Base-by-base conservation (phyloP, 2,113 vertebrate genomes). In the Scopus umbretta region DNA sequence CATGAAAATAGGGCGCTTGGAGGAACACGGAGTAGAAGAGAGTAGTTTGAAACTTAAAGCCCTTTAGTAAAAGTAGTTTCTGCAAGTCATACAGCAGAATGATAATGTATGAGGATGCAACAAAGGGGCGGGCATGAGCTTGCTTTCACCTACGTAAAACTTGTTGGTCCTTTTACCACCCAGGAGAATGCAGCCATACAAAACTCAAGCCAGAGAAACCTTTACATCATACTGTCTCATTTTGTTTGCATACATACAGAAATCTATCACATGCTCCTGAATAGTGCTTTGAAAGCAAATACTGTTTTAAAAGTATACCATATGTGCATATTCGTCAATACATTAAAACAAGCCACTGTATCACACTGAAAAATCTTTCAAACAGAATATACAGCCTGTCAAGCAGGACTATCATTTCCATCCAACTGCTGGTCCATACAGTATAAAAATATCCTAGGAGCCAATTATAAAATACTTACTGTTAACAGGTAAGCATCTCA, bases 331-430 rank as follows among this genome's bases (percentile, higher is more conserved):
- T 38, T 58, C 62, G 80, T 95, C 80, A 29, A 82, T 91, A n/a
- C 27, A 65, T 71, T 80, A 94, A 95, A 88, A 91, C 80, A 95
- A 96, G 53, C 83, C 89, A 95, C 91, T 90, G 70, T 20, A 92
- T 81, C 55, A 74, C 42, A 58, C 3, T 62, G 81, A 95, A 97
- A 97, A 97, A 89, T 83, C 88, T 96, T 94, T 65, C 86, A 90
- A 74, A 90, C n/a, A 88, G 92, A 94, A 95, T 22, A 53, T 42
- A 81, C 82, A 96, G 45, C 94, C 96, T 95, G 80, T 92, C 86
- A 88, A 87, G 52, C 62, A 93, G 80, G 75, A 84, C 95, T 78
- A 96, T 56, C 34, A 67, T 67, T 91, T 80, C 80, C 36, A 12
- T 86, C 91, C 76, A 89, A 87, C 36, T 89, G 89, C 61, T 93